phyloP scores from a whole-genome alignment of 2,113 vertebrate species.

The Cinclus mexicanus region DNA sequence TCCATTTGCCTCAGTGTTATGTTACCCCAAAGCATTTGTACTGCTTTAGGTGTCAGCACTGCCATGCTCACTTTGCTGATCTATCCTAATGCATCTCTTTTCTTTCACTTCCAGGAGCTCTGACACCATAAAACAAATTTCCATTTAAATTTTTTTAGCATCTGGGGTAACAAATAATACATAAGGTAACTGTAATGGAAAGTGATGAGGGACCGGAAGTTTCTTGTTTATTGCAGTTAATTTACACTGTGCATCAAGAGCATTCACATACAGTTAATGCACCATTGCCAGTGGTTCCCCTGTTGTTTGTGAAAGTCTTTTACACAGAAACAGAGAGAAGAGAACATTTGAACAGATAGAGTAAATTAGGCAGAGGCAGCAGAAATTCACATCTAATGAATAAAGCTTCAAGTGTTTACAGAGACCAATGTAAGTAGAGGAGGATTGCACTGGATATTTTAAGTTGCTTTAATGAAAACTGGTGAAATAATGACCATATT shows the following conservation, averaged over 20 bases:
- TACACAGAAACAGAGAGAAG: neutral
- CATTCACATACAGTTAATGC: neutral
- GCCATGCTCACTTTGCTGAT: neutral
- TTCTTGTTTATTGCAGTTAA: conserved; percentile 6
- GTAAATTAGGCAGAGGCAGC: neutral
- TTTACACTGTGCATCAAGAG: neutral
- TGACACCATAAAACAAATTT: neutral
- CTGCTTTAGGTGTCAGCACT: neutral
- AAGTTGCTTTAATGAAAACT: neutral
- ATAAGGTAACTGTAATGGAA: conserved; percentile 17
- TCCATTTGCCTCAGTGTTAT: neutral
- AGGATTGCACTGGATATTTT: neutral
- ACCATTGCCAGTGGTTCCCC: neutral
- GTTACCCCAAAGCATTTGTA: neutral
- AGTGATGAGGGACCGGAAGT: conserved; percentile 10
- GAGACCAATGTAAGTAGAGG: neutral
- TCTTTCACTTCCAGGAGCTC: neutral
- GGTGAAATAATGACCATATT: neutral
- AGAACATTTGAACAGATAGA: neutral
- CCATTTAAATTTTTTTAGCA: neutral
- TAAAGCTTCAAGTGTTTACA: neutral
- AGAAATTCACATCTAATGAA: neutral
- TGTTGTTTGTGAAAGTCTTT: neutral
- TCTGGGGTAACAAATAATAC: conserved; percentile 43
- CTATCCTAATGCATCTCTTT: neutral